Evolutionary conservation across 2,888 invertebrate genomes (phyloP).

Genomic region (Drosophila falleni): DNA sequence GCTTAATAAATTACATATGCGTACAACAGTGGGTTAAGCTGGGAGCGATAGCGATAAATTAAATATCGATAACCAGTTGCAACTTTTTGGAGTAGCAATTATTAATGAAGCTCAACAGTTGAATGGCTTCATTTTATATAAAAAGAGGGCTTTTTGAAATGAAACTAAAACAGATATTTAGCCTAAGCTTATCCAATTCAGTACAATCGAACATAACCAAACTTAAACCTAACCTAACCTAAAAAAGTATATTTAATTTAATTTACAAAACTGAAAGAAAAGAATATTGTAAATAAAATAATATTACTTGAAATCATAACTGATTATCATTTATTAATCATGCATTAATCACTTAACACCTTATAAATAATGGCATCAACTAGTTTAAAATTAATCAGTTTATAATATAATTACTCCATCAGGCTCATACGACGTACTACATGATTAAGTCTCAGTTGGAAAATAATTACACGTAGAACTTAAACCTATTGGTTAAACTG

Average conservation of each 20-base stretch:
- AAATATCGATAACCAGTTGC: conserved; percentile 17
- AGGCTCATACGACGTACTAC: neutral
- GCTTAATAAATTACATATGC: conserved; percentile 22
- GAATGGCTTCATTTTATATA: neutral
- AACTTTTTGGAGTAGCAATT: neutral
- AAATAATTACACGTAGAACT: neutral
- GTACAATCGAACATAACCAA: neutral
- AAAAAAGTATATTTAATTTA: too few relatives aligned
- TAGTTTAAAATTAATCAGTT: neutral
- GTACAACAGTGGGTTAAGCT: conserved; percentile 14
- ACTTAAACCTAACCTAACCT: neutral
- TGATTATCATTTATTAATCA: neutral
- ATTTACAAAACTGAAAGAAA: neutral
- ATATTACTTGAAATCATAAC: neutral
- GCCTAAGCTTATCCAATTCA: neutral
- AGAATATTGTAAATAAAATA: neutral
- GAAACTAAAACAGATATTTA: neutral
- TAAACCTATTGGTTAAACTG: neutral
- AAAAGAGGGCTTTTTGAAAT: neutral
- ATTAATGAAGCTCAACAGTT: conserved; percentile 9
- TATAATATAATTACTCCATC: neutral
- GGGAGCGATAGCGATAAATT: conserved; percentile 27
- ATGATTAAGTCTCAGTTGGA: too few relatives aligned
- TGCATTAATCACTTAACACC: neutral
- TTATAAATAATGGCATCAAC: neutral